phyloP scores from a whole-genome alignment of 2,888 invertebrate genomes.

The Acanthosepion pharaonis region DNA sequence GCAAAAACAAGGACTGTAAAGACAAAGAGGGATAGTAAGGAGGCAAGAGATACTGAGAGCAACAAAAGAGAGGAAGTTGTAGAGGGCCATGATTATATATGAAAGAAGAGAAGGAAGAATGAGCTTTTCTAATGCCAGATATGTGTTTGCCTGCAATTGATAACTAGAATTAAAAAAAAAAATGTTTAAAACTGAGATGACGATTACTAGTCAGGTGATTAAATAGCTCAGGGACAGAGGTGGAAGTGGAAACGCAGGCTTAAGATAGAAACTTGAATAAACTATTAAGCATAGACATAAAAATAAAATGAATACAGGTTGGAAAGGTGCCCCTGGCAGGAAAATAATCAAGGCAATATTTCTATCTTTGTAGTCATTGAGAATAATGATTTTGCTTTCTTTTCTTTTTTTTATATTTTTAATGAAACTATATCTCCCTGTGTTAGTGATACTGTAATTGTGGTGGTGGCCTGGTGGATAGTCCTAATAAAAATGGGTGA shows the following conservation, averaged over 20 bases:
- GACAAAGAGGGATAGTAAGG: no score
- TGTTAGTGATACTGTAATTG: no score
- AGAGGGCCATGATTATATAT: no score
- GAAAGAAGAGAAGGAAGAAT: no score
- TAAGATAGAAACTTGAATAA: neutral
- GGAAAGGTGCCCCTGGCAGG: neutral
- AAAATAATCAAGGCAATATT: neutral
- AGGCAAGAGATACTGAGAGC: no score
- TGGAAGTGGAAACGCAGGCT: neutral
- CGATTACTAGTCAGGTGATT: neutral
- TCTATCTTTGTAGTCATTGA: neutral
- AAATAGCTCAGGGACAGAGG: neutral
- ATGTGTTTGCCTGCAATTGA: neutral
- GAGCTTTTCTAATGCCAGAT: neutral
- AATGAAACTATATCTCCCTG: no score
- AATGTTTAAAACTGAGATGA: neutral
- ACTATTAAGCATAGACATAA: neutral
- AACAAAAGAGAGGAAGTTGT: no score
- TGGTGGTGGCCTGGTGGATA: no score
- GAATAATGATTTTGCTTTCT: neutral
- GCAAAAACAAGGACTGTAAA: no score
- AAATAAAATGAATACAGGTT: neutral
- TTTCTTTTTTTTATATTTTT: no score
- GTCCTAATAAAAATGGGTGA: no score
- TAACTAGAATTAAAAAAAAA: neutral